Evolutionary conservation across 2,113 vertebrate species (phyloP), one percentile per base, ranked within the genome.

Genomic region (Microcebus lehilahytsara): DNA sequence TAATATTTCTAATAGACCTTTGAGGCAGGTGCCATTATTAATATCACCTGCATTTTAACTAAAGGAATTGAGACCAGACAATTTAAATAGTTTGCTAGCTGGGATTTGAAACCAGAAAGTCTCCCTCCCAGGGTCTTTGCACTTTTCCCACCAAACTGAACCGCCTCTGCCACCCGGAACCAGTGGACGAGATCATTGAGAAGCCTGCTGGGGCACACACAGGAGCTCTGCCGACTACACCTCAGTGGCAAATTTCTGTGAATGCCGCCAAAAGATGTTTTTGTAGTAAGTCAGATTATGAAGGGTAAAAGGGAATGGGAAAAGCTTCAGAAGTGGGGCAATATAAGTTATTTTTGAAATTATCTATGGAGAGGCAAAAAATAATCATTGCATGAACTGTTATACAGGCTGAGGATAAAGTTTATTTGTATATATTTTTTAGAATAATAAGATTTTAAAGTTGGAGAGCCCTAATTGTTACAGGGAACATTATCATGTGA

Each of bases 311-410:
- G n/a, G 84, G 46, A 86, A 75, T 91, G 62, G 40, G 12, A n/a
- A 90, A 93, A 90, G 14, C 64, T 71, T 96, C 80, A 96, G 62
- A 34, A 85, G 3, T 85, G 72, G 72, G 71, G 10, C 17, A 85
- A 85, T 53, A 22, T 49, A 64, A 88, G 60, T 88, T 88, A 83
- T 89, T 84, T 96, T 92, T 79, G 9, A 71, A 84, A 71, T 49
- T 90, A 72, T 27, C n/a, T 64, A n/a, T 19, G 27, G 42, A 53
- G 85, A 46, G 25, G 64, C 34, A 92, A 78, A 77, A 75, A 83
- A 27, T 51, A 91, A 79, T 88, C 83, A 32, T n/a, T 78, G 90
- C 78, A 11, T 78, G n/a, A 78, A 71, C 1, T 46, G 9, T 77
- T 64, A 78, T 84, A 14, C 13, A 84, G 51, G 20, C 19, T 69